These are phyloP conservation scores for Psophia crepitans DNA, from an alignment of 2,113 vertebrate genomes.

Conservation along the genomic window DNA sequence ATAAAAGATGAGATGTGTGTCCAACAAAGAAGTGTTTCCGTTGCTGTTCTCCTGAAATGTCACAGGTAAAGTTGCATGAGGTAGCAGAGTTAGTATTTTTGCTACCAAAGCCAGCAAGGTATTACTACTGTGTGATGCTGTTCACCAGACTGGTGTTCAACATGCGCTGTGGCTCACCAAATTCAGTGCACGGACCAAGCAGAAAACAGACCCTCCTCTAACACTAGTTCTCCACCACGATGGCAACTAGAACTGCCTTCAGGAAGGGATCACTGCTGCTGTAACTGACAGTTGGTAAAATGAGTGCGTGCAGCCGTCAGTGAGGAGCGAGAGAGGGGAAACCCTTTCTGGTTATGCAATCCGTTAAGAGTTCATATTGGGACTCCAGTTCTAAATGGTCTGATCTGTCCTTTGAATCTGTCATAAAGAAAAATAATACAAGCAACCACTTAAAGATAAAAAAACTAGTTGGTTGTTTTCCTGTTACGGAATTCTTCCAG, in stretches of 20 bases:
- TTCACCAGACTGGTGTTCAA: neutral
- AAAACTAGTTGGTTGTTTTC: neutral
- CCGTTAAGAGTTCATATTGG: neutral
- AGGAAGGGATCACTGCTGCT: rapidly evolving
- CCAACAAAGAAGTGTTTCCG: neutral
- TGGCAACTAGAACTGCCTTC: too few species aligned
- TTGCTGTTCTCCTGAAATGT: neutral
- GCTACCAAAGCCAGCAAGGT: neutral
- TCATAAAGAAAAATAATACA: neutral
- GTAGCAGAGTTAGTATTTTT: neutral
- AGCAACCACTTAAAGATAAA: neutral
- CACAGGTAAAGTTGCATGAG: neutral
- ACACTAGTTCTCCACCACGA: rapidly evolving
- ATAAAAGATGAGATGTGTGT: neutral
- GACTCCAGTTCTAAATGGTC: neutral
- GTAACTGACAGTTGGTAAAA: neutral
- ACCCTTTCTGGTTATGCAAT: neutral
- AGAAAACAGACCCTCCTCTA: neutral
- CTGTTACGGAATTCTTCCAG: neutral
- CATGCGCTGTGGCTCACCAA: neutral
- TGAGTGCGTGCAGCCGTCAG: rapidly evolving
- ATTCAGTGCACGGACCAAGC: neutral
- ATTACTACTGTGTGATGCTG: neutral
- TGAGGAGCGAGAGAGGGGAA: neutral
- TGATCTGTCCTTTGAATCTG: neutral